Base-by-base conservation (phyloP, 2,113 vertebrate species). In the Plectropomus leopardus region DNA sequence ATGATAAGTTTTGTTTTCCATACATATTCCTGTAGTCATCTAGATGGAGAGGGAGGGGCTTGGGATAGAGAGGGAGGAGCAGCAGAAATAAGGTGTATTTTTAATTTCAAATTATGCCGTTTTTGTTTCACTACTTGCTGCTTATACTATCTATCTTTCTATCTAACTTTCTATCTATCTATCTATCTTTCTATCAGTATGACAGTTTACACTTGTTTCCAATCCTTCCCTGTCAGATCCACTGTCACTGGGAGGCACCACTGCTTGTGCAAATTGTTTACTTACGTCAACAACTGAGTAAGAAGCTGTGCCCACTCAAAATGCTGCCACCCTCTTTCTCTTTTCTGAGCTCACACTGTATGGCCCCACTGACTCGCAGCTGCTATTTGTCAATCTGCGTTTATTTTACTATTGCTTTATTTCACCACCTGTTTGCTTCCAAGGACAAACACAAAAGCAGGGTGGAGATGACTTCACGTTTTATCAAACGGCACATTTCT, bases 241-340 rank as follows among this genome's bases (percentile, higher is more conserved):
- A 72, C 81, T 74, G 72, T 66, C 77, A 60, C 76, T 76, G 76
- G 83, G 88, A 82, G 78, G 85, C 69, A 67, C 66, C 82, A 55
- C 78, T 86, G 76, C 80, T 76, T 74, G 73, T 87, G 86, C 68
- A 91, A 86, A 88, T 81, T 82, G 71, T 88, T 89, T 89, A 88
- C 75, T 89, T 78, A 78, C 83, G 66, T 88, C 87, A 92, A 67
- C 63, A 55, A 57, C 54, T 89, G 83, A 90, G 81, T 87, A 83
- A 90, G 78, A 84, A 69, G 75, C 87, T 85, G 74, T 91, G 76
- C 89, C 88, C 84, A 89, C 90, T 88, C 90, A 85, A 42, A 86
- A 72, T 69, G 32, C 61, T 47, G 74, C 23, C 80, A 28, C 55
- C 40, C 55, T 79, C 64, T 72, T 61, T 61, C 71, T 84, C 32